These are phyloP conservation scores for Drosophila testacea DNA, from an alignment of 2,888 invertebrate genomes.

Conservation along the genomic window DNA sequence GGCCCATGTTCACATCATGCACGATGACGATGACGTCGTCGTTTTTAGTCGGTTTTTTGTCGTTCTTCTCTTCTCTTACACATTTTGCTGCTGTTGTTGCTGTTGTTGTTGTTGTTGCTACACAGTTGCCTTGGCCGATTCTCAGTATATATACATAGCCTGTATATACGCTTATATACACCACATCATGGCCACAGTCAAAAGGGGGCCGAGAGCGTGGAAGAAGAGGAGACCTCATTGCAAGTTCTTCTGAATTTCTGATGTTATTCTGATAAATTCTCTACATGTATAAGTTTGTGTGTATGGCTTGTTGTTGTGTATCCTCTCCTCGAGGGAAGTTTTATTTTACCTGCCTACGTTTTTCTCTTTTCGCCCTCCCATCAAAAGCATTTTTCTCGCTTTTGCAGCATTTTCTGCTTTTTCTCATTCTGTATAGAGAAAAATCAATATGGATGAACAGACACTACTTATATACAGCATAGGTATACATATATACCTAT, in stretches of 20 bases:
- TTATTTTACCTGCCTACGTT: conserved; percentile 10
- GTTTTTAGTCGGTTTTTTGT: conserved; percentile 52
- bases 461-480: conserved; percentile 24
- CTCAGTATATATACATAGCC: conserved; percentile 40
- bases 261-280: conserved; percentile 83
- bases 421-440: conserved; percentile 43
- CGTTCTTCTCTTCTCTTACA: conserved; percentile 22
- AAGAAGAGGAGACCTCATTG: conserved; percentile 27
- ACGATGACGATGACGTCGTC: conserved; percentile 51
- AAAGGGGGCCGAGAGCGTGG: background rate
- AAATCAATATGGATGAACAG: conserved; percentile 74
- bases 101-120: conserved; percentile 42
- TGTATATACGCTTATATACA: conserved; percentile 28
- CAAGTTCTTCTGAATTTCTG: conserved; percentile 81
- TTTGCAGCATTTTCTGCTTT: conserved; percentile 65
- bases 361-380: conserved; percentile 6
- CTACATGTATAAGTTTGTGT: conserved; percentile 12
- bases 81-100: background rate
- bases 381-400: conserved; percentile 37
- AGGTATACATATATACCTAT: conserved; percentile 19
- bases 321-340: conserved; percentile 36
- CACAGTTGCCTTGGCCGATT: conserved; percentile 79
- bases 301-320: conserved; percentile 31
- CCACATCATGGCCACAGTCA: conserved; percentile 53
- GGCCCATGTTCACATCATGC: conserved; percentile 59